phyloP scores from a whole-genome alignment of 2,888 invertebrate genomes.

The Nesidiocoris tenuis region DNA sequence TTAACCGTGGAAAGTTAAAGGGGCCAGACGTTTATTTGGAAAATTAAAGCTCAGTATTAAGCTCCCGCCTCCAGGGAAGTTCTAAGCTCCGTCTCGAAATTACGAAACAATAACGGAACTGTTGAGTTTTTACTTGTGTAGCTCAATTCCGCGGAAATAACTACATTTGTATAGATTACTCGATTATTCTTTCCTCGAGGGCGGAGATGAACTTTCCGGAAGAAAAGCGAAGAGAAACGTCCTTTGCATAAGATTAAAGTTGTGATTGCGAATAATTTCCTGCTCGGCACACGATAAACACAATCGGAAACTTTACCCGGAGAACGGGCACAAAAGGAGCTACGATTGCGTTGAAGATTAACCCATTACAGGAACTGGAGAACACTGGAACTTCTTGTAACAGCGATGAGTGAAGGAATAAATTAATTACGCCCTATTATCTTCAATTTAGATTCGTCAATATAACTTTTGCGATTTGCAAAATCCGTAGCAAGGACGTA shows the following conservation, averaged over 20 bases:
- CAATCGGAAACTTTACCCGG: not conserved
- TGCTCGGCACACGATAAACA: not conserved
- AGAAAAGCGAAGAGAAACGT: not conserved
- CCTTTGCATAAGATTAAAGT: not conserved
- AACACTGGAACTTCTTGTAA: not conserved
- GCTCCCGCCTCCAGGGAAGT: not conserved
- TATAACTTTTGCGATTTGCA: no score
- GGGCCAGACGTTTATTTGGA: conserved; percentile 26
- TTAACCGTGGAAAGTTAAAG: conserved; percentile 26
- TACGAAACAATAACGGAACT: conserved; percentile 33
- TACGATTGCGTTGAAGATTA: not conserved
- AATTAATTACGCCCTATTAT: no score
- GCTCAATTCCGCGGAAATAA: not conserved
- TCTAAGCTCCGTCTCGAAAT: conserved; percentile 21
- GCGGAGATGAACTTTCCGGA: not conserved
- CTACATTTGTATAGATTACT: conserved; percentile 4
- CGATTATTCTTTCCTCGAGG: not conserved
- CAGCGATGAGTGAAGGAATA: no score
- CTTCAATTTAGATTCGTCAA: no score
- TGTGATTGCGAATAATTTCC: not conserved
- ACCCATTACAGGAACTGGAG: not conserved
- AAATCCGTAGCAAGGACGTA: no score
- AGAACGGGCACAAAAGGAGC: not conserved
- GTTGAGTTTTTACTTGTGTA: conserved; percentile 12
- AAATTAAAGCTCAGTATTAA: conserved; percentile 21